A percentile compares a stretch with the other conserved stretches of the same genome.
Evolutionary conservation across 2,888 invertebrate species (phyloP).

Genomic region (Orthosia cruda): DNA sequence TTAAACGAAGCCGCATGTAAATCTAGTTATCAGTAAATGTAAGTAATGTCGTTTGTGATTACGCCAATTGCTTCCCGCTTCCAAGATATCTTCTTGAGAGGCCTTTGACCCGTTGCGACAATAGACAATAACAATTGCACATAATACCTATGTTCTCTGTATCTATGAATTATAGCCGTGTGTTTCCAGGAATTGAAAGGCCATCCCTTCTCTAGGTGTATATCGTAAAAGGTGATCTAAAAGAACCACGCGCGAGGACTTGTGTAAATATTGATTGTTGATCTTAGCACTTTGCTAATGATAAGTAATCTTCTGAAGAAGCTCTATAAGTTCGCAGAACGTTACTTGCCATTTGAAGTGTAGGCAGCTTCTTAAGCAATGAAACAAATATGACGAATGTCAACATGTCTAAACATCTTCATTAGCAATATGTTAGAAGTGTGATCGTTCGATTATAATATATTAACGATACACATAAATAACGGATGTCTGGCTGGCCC

Average conservation of each 20-base stretch:
- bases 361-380: neutral
- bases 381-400: neutral
- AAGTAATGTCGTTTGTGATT: conserved; percentile 50
- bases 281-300: conserved; percentile 15
- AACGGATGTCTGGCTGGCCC: conserved; percentile 18
- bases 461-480: conserved; percentile 22
- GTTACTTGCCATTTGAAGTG: neutral
- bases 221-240: conserved; percentile 47
- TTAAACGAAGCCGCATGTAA: conserved; percentile 38
- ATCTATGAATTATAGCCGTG: conserved; percentile 41
- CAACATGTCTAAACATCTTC: conserved; percentile 4
- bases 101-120: conserved; percentile 56
- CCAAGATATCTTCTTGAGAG: conserved; percentile 50
- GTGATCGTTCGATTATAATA: conserved; percentile 13
- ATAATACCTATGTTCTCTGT: conserved; percentile 18
- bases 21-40: conserved; percentile 53
- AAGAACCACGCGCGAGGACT: neutral
- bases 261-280: conserved; percentile 33
- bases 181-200: conserved; percentile 45
- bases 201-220: conserved; percentile 4
- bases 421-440: conserved; percentile 10
- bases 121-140: conserved; percentile 39
- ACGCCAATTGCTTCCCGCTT: conserved; percentile 53
- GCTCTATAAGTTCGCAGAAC: conserved; percentile 1
- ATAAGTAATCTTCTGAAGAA: conserved; percentile 5